A percentile compares a stretch with the other conserved stretches of the same genome.
Evolutionary conservation across 2,797 vertebrate species (phyloP).

Genomic region (Prunella strophiata): DNA sequence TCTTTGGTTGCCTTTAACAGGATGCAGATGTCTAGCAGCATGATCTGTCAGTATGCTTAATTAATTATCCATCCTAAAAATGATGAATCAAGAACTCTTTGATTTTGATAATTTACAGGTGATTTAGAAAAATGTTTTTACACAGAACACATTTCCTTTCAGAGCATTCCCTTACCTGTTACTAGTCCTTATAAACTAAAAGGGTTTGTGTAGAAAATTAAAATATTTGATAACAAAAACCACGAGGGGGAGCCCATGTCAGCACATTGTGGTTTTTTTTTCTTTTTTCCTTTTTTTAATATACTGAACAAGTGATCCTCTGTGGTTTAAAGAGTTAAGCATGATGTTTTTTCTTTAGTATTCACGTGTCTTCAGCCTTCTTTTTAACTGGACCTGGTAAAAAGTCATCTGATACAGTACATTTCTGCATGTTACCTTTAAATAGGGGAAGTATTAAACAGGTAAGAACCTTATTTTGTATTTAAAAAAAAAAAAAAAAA

Average conservation of each 20-base stretch:
- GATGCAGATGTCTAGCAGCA: neutral
- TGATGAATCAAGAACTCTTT: neutral
- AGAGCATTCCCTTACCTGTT: neutral
- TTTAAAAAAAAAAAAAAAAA: neutral
- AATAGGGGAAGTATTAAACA: neutral
- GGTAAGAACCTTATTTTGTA: neutral
- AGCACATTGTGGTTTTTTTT: fast-evolving
- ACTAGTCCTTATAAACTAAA: neutral
- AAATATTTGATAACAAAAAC: neutral
- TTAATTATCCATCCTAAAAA: neutral
- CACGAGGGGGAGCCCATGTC: neutral
- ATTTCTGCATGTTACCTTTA: neutral
- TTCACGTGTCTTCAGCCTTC: neutral
- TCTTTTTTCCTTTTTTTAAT: neutral
- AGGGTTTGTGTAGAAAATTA: neutral
- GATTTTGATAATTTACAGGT: neutral
- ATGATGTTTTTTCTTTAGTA: neutral
- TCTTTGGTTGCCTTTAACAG: neutral
- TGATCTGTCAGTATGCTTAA: neutral
- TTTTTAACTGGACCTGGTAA: neutral
- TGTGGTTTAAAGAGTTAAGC: neutral
- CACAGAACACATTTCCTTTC: neutral
- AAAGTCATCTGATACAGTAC: neutral
- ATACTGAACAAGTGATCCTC: fast-evolving
- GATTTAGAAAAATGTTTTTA: neutral